Percentiles rank a stretch among this genome's conserved stretches.
phyloP scores from a whole-genome alignment of 1,140 invertebrate species.

The Charaxes varanes region DNA sequence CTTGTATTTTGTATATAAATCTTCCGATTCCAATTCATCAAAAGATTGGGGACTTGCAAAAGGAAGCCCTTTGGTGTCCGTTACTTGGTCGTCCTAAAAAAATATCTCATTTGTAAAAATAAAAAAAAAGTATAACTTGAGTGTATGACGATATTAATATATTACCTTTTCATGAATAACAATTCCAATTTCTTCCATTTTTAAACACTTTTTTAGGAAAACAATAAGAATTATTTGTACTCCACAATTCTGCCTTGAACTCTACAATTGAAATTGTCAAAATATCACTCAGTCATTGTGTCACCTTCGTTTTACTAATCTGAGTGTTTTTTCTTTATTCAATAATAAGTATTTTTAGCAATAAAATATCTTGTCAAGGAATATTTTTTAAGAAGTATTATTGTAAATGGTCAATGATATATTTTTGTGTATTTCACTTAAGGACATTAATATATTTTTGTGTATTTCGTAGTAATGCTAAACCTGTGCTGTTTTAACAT shows the following conservation, averaged over 20 bases:
- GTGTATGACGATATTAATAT: too few relatives aligned
- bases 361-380: too few relatives aligned
- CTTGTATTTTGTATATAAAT: slow-evolving; percentile 96
- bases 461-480: too few relatives aligned
- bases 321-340: too few relatives aligned
- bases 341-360: not conserved
- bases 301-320: not conserved
- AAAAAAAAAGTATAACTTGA: not conserved
- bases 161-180: slow-evolving; percentile 64
- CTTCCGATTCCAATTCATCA: slow-evolving; percentile 89
- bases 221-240: slow-evolving; percentile 1
- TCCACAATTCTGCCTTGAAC: not conserved
- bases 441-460: too few relatives aligned
- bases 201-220: slow-evolving; percentile 19
- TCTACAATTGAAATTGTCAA: slow-evolving; percentile 12
- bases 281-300: slow-evolving; percentile 31
- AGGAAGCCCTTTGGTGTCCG: slow-evolving; percentile 55
- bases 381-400: too few relatives aligned
- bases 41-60: slow-evolving; percentile 60
- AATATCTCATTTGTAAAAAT: slow-evolving; percentile 5
- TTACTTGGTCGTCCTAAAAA: slow-evolving; percentile 63
- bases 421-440: too few relatives aligned
- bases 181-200: slow-evolving; percentile 71
- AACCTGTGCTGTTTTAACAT: too few relatives aligned
- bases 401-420: too few relatives aligned